These are phyloP conservation scores for Rhabdomys dilectus DNA, from an alignment of 2,113 vertebrate species.

Conservation along the genomic window DNA sequence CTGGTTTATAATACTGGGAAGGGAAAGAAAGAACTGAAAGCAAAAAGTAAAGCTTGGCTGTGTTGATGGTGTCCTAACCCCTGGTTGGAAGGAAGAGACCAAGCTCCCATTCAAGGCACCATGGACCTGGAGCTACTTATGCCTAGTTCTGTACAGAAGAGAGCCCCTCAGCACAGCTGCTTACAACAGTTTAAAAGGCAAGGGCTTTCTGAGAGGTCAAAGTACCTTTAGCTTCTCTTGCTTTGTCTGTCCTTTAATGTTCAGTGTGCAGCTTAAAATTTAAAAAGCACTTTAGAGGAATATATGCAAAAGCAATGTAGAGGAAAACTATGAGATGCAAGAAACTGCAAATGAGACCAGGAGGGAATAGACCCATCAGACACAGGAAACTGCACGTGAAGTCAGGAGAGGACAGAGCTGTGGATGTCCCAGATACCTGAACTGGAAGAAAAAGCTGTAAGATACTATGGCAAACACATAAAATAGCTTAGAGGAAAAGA, in stretches of 20 bases:
- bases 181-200: background rate
- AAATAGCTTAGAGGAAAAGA: background rate
- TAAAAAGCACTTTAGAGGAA: background rate
- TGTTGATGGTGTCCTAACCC: background rate
- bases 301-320: background rate
- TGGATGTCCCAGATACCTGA: background rate
- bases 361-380: background rate
- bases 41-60: background rate
- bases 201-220: background rate
- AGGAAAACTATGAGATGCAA: background rate
- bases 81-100: background rate
- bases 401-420: background rate
- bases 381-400: background rate
- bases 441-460: background rate
- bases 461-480: background rate
- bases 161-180: background rate
- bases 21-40: background rate
- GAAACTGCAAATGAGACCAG: background rate
- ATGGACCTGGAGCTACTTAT: background rate
- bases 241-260: background rate
- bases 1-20: background rate
- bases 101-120: background rate
- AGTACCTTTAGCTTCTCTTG: background rate
- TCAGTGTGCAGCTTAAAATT: background rate
- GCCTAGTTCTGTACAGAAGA: too few relatives aligned